Base-by-base conservation (phyloP, 2,113 vertebrate species). In the Tapirus terrestris region DNA sequence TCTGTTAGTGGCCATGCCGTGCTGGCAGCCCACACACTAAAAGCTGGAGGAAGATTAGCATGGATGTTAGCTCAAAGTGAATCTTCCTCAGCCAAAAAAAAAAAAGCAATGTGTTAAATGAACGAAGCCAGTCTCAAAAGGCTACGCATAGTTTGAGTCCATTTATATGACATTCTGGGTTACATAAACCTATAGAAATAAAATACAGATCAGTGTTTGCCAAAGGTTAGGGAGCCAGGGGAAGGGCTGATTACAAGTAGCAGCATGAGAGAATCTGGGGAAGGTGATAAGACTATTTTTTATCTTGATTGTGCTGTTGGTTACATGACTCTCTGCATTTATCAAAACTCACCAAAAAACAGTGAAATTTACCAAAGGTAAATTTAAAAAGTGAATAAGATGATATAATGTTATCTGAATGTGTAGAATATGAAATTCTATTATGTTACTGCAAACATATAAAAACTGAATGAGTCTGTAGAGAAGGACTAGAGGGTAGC, bases 331-430 rank as follows among this genome's bases (percentile, higher is more conserved):
- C 48, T 65, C 17, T 63, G 25, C 9, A 51, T 80, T 92, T 84
- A n/a, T 82, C 29, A 79, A 89, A 95, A 61, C 23, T 96, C 25
- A 87, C 39, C 45, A 39, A 23, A 80, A 80, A 93, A 77, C 21
- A 33, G 33, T 87, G 14, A 51, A 92, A 56, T 90, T 72, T 73
- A 70, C 60, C 25, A 81, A 96, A 58, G 20, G n/a, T 45, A 86
- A 94, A 80, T 89, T 85, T 73, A 25, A 89, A 79, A 90, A 6
- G 29, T 63, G 43, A 68, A 85, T 75, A 96, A 79, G 70, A 88
- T 76, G 2, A 25, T 51, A 45, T 25, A 51, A 39, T 20, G 18
- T 91, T 88, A 77, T 7, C 2, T 72, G 31, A 77, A 83, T 2
- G 2, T 77, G 1, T 16, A 83, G 6, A 63, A 80, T 56, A 48